phyloP scores from a whole-genome alignment of 2,888 invertebrate genomes.

The Drosophila helvetica region DNA sequence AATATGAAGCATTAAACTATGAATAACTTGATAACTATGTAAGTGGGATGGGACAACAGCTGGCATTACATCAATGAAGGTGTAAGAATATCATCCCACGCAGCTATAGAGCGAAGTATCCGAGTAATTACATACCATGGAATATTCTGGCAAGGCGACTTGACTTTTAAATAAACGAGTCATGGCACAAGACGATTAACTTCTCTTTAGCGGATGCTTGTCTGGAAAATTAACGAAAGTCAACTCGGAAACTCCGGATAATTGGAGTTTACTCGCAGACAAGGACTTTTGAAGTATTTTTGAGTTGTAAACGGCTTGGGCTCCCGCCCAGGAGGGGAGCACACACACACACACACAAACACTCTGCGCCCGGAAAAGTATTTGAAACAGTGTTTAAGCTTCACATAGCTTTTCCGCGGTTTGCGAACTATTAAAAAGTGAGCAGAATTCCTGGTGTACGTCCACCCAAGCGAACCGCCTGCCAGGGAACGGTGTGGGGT shows the following conservation, averaged over 20 bases:
- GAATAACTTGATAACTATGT: background rate
- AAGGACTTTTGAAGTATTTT: background rate
- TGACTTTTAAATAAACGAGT: background rate
- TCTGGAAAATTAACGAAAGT: background rate
- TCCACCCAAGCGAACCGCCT: constrained; percentile 7
- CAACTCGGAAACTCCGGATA: background rate
- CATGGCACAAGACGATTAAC: background rate
- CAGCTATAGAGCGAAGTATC: background rate
- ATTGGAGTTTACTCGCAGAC: background rate
- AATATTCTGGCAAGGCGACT: background rate
- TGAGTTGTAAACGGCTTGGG: background rate
- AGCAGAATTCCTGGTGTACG: constrained; percentile 49
- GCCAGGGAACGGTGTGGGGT: constrained; percentile 10
- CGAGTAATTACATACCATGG: background rate
- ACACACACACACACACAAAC: constrained; percentile 8
- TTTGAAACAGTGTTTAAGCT: constrained; percentile 57
- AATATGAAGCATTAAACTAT: background rate
- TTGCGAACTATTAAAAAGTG: constrained; percentile 73
- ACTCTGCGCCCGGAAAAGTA: constrained; percentile 51
- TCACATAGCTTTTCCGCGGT: constrained; percentile 61
- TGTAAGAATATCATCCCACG: too few species aligned
- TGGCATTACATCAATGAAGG: too few species aligned
- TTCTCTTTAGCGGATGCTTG: background rate
- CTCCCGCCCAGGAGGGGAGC: background rate
- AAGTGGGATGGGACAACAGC: too few species aligned